These are phyloP conservation scores for Catagonus wagneri DNA, from an alignment of 2,113 vertebrate genomes.

Conservation along the genomic window DNA sequence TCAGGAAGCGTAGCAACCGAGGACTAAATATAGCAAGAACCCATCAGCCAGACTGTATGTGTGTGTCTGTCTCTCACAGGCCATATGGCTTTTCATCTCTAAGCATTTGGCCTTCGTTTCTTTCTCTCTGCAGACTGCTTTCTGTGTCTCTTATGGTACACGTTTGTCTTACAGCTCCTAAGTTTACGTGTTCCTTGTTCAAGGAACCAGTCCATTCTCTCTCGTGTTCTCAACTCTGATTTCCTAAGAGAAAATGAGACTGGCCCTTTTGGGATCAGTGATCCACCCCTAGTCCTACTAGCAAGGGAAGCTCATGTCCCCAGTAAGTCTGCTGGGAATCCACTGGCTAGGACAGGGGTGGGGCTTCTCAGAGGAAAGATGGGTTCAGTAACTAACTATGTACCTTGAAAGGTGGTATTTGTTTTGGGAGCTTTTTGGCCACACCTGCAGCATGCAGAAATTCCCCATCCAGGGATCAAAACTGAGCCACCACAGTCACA, in stretches of 20 bases:
- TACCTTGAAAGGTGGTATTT: neutral
- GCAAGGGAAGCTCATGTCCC: neutral
- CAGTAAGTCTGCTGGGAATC: neutral
- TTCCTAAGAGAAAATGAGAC: conserved; percentile 23
- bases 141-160: neutral
- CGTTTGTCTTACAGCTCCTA: neutral
- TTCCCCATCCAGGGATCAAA: too few relatives aligned
- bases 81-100: neutral
- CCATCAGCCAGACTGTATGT: neutral
- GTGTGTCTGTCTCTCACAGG: neutral
- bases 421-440: too few relatives aligned
- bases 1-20: neutral
- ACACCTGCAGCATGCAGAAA: too few relatives aligned
- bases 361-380: neutral
- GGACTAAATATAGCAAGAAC: neutral
- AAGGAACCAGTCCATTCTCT: neutral
- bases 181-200: neutral
- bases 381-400: neutral
- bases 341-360: neutral
- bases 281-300: neutral
- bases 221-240: neutral
- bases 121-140: neutral
- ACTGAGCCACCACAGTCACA: too few relatives aligned
- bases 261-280: neutral
- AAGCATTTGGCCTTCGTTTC: neutral